Conservation (phyloP, 2,888 invertebrate species). For the Glyphotaelius pellucidus region DNA sequence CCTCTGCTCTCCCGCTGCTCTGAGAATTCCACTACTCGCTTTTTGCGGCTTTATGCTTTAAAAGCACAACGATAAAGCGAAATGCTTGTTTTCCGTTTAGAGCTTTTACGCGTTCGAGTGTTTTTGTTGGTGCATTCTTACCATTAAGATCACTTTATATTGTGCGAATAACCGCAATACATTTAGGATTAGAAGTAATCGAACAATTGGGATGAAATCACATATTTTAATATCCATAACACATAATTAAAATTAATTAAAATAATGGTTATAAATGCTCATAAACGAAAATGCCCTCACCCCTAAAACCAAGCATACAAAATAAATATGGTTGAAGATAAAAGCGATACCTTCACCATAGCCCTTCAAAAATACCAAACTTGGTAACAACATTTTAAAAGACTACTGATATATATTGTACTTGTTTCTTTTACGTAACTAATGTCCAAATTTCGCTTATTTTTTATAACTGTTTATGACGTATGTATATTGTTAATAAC, state of each 20-base stretch:
- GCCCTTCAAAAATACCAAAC: neutral
- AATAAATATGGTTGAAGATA: neutral
- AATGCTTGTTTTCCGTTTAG: constrained; percentile 59
- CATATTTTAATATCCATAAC: neutral
- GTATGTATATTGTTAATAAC: neutral
- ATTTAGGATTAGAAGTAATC: neutral
- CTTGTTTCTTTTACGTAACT: neutral
- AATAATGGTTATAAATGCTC: neutral
- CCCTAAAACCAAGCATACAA: neutral
- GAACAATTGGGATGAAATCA: neutral
- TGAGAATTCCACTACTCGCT: neutral
- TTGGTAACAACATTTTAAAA: neutral
- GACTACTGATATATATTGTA: neutral
- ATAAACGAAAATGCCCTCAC: neutral
- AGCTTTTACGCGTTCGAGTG: constrained; percentile 56
- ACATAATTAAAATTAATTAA: neutral
- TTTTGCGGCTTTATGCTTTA: constrained; percentile 51
- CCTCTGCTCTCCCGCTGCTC: neutral
- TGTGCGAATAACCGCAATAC: neutral
- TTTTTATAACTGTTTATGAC: neutral
- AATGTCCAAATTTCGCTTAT: neutral
- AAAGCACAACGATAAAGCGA: constrained; percentile 55
- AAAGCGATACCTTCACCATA: neutral
- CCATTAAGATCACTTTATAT: neutral
- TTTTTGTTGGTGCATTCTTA: neutral